Evolutionary conservation across 2,797 vertebrate genomes (phyloP), one percentile per base, ranked within the genome.

Genomic region (Pangasius djambal): DNA sequence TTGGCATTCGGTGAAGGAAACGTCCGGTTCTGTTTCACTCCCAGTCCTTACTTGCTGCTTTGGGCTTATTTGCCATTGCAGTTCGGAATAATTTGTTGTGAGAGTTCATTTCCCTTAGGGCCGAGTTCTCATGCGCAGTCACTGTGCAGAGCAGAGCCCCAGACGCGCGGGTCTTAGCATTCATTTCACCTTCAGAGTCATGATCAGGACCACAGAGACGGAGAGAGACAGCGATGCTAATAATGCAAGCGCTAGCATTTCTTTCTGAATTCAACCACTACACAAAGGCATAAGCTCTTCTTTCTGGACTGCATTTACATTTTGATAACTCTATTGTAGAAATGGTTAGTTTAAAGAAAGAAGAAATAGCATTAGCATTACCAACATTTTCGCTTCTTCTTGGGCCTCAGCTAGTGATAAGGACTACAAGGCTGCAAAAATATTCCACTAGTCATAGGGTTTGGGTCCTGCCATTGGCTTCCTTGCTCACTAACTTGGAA

Each of bases 31-130:
- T 69, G 55, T 67, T 44, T 65, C 16, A 12, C n/a, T 44, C 67
- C 67, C 75, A 37, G 77, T 0, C 59, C 61, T 59, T 2, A 7
- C 50, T 63, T 65, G 55, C 31, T 72, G 61, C 59, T 52, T 12
- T 61, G 79, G 78, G 69, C 22, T 86, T 22, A 34, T 91, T 89
- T 69, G 85, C 37, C 6, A 37, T 65, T 9, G 31, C 34, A 72
- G 59, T 86, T 72, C 63, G 52, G 72, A 87, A 61, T 91, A 77
- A 88, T 88, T 86, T 87, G 88, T 67, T 69, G 28, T 18, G 86
- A 83, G n/a, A 57, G 59, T 83, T 78, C 4, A 15, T 61, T 81
- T 74, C 87, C 81, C 72, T 81, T 28, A 37, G 78, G 87, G 83
- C 28, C 5, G 67, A 59, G 59, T 52, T 70, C 79, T 84, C 67